A percentile compares a stretch with the other conserved stretches of the same genome.
phyloP scores from a whole-genome alignment of 2,113 vertebrate species.

The Zeus faber region DNA sequence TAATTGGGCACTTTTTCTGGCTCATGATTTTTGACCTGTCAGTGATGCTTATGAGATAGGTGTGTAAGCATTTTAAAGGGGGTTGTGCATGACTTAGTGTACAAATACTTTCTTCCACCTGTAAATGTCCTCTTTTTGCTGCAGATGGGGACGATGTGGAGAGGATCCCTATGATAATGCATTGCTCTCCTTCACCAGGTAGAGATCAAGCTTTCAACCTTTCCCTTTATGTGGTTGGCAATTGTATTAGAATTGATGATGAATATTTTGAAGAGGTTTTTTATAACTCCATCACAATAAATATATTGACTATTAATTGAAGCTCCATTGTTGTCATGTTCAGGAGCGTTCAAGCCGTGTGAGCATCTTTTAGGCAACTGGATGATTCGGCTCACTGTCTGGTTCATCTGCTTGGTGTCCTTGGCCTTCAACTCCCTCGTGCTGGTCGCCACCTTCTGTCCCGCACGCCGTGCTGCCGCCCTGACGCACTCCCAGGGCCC shows the following conservation, averaged over 20 bases:
- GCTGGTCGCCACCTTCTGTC: conserved; percentile 81
- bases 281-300: background rate
- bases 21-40: background rate
- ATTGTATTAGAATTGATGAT: too few relatives aligned
- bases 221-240: too few relatives aligned
- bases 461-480: conserved; percentile 41
- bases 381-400: conserved; percentile 98
- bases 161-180: conserved; percentile 82
- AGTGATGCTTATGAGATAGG: too few relatives aligned
- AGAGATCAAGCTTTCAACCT: conserved; percentile 22
- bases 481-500: conserved; percentile 35
- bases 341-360: conserved; percentile 97
- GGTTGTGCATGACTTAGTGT: too few relatives aligned
- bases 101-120: too few relatives aligned
- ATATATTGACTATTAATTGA: too few relatives aligned
- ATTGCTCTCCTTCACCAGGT: conserved; percentile 94
- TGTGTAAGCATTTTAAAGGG: too few relatives aligned
- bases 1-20: too few relatives aligned
- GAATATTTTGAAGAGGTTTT: too few relatives aligned
- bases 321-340: background rate
- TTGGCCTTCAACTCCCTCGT: conserved; percentile 91
- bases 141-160: conserved; percentile 78
- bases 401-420: conserved; percentile 97
- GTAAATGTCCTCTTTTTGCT: conserved; percentile 5
- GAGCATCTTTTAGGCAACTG: conserved; percentile 95